A percentile compares a stretch with the other conserved stretches of the same genome.
Evolutionary conservation across 2,113 vertebrate species (phyloP).

Genomic region (Mobula birostris): DNA sequence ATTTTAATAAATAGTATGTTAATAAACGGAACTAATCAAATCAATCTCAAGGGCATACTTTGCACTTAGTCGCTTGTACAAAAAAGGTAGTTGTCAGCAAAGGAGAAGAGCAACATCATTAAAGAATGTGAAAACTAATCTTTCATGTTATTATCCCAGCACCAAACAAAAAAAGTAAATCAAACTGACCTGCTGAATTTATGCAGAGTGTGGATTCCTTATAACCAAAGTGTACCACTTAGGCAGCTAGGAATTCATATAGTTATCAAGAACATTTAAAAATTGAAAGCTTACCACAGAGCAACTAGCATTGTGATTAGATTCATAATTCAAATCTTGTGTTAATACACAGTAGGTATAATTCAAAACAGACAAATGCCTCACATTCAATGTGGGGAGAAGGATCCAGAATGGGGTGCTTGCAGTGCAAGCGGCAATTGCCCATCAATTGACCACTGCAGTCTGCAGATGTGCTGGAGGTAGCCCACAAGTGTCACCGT

Average conservation of each 20-base stretch:
- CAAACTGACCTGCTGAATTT: background rate
- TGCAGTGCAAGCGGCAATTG: background rate
- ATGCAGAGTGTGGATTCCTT: background rate
- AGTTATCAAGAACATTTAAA: background rate
- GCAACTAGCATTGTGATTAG: background rate
- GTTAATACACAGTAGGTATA: background rate
- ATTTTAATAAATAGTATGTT: background rate
- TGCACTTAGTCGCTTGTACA: background rate
- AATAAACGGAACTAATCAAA: constrained; percentile 6
- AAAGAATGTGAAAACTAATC: background rate
- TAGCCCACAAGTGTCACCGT: too few relatives aligned
- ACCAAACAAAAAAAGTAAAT: background rate
- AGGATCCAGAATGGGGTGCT: background rate
- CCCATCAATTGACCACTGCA: too few relatives aligned
- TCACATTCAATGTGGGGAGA: background rate
- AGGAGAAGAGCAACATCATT: background rate
- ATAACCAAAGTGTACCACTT: background rate
- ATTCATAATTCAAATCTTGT: background rate
- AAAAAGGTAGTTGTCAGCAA: background rate
- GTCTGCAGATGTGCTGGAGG: too few relatives aligned
- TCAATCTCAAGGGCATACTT: background rate
- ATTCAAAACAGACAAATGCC: background rate
- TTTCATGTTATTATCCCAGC: background rate
- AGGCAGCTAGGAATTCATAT: background rate
- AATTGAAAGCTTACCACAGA: background rate